Evolutionary conservation across 2,113 vertebrate species (phyloP).

Genomic region (Gallinago media): DNA sequence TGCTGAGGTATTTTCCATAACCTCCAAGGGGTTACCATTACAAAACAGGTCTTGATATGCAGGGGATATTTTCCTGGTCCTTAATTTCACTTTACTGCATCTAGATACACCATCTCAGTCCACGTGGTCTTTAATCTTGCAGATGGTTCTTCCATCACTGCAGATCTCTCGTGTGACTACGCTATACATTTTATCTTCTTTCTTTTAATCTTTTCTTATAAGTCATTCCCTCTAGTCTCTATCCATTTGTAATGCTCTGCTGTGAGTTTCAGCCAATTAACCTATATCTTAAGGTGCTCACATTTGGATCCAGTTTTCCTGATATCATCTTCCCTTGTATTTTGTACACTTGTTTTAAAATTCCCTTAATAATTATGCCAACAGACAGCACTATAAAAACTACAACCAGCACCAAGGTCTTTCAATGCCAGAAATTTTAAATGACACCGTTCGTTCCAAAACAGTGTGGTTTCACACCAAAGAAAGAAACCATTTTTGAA

Average conservation of each 20-base stretch:
- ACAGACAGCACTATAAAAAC: background rate
- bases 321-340: background rate
- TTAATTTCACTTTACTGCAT: background rate
- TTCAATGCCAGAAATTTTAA: background rate
- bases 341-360: background rate
- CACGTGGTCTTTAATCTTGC: background rate
- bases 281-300: background rate
- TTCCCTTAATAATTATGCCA: background rate
- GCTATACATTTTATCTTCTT: background rate
- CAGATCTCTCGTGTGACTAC: background rate
- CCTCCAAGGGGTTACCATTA: background rate
- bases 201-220: background rate
- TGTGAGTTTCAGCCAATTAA: constrained; percentile 23
- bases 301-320: background rate
- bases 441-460: background rate
- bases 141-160: background rate
- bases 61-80: background rate
- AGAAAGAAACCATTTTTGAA: constrained; percentile 44
- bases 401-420: background rate
- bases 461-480: constrained; percentile 38
- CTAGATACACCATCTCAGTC: background rate
- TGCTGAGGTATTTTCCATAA: background rate
- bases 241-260: background rate
- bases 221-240: background rate
- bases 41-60: background rate